Evolutionary conservation across 2,113 vertebrate genomes (phyloP).

Genomic region (Enhydra lutris): DNA sequence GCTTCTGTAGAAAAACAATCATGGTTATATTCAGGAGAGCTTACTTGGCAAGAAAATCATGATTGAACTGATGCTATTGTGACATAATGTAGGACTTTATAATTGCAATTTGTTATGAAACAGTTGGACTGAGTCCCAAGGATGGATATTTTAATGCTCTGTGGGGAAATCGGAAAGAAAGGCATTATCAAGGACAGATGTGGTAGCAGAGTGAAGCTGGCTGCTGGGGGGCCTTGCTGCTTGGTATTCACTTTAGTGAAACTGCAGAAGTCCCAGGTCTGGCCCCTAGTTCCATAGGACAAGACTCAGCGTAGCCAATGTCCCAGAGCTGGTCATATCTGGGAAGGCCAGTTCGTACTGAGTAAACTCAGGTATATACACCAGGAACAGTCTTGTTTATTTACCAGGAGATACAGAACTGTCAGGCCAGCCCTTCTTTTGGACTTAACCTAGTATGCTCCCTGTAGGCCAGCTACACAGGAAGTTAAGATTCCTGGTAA

Average conservation of each 20-base stretch:
- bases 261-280: neutral
- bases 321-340: neutral
- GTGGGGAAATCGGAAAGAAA: neutral
- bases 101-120: constrained; percentile 79
- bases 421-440: neutral
- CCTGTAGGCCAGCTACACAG: neutral
- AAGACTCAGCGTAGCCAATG: neutral
- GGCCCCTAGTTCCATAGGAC: too few relatives aligned
- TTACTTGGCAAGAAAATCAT: constrained; percentile 65
- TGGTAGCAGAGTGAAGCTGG: neutral
- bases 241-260: neutral
- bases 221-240: neutral
- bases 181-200: neutral
- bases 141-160: constrained; percentile 26
- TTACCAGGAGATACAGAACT: neutral
- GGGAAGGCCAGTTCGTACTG: neutral
- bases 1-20: constrained; percentile 65
- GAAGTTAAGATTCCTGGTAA: neutral
- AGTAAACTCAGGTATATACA: neutral
- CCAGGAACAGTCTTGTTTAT: neutral
- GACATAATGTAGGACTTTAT: constrained; percentile 62
- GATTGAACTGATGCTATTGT: constrained; percentile 55
- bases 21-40: constrained; percentile 59
- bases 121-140: constrained; percentile 57
- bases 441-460: neutral